Percentiles rank a stretch among this genome's conserved stretches.
Evolutionary conservation across 2,888 invertebrate species (phyloP).

Genomic region (Pocota personata): DNA sequence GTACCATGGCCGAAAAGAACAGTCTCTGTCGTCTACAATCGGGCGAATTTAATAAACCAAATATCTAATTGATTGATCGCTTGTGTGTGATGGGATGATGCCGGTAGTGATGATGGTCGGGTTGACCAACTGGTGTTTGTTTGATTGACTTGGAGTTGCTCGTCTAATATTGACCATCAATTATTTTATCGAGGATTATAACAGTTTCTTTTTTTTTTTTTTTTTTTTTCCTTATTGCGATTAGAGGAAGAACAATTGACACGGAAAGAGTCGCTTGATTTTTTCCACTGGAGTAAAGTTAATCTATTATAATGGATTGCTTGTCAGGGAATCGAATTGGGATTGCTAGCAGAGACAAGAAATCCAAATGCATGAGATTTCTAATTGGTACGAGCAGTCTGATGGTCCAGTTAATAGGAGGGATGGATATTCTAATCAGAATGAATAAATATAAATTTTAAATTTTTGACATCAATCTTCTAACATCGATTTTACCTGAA

Average conservation of each 20-base stretch:
- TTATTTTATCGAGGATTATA: conserved; percentile 53
- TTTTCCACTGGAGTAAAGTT: not conserved
- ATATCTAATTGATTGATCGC: conserved; percentile 72
- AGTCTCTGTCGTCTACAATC: conserved; percentile 44
- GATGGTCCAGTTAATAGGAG: not conserved
- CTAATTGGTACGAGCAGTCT: not conserved
- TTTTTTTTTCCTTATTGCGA: not conserved
- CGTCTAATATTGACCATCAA: conserved; percentile 66
- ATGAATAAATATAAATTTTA: too few species aligned
- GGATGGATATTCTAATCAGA: not conserved
- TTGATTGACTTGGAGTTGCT: conserved; percentile 44
- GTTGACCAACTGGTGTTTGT: conserved; percentile 71
- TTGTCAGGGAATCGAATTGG: conserved; percentile 28
- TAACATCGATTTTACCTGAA: too few species aligned
- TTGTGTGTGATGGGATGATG: conserved; percentile 48
- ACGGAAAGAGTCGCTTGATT: conserved; percentile 3
- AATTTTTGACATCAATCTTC: too few species aligned
- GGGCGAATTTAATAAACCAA: conserved; percentile 65
- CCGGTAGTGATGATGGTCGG: conserved; percentile 47
- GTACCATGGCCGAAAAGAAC: conserved; percentile 28
- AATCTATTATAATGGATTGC: conserved; percentile 56
- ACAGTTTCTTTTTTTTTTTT: not conserved
- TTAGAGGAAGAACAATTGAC: conserved; percentile 19
- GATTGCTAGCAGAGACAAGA: not conserved
- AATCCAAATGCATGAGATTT: too few species aligned